Base-by-base conservation (phyloP, 2,113 vertebrate species). In the Euleptes europaea region DNA sequence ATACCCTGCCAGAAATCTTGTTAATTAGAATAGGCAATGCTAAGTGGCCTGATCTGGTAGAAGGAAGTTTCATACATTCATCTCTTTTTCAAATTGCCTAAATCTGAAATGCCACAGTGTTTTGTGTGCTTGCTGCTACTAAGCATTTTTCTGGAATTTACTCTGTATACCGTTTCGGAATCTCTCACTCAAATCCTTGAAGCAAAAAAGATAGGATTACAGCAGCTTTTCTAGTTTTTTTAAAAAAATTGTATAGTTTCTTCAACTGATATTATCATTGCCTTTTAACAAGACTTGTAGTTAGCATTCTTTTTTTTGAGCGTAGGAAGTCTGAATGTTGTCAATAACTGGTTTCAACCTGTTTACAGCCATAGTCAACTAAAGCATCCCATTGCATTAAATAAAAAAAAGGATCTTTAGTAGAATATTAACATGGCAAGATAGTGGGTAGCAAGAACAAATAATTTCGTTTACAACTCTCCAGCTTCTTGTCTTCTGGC, bases 381-480 rank as follows among this genome's bases (percentile, higher is more conserved):
- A 2, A 28, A 66, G 33, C 85, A 73, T 76, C 78, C 86, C n/a
- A 10, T 7, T 44, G 71, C 10, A 1, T 78, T 70, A 54, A 40
- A 33, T 76, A 76, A 76, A 77, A 57, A 84, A 71, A 49, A 5
- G 69, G 28, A 44, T 75, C 60, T 5, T 67, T 73, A 70, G 78
- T 90, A 80, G 81, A 87, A 4, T 10, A 49, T 77, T 44, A 86
- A 26, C n/a, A 83, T 23, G 65, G n/a, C 17, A 78, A 82, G 71
- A 65, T 54, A 35, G 65, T n/a, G n/a, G 2, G 9, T 79, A 38
- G 47, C 86, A 85, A 35, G 51, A 73, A 26, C 8, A 83, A 26
- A 66, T 80, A 72, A 65, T 88, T 87, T 65, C 40, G 66, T 31
- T 78, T 83, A 65, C 67, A 65, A 26, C 11, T 40, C 47, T 33